These are phyloP conservation scores for Laspeyria flexula DNA, from an alignment of 2,888 invertebrate genomes.

Conservation along the genomic window DNA sequence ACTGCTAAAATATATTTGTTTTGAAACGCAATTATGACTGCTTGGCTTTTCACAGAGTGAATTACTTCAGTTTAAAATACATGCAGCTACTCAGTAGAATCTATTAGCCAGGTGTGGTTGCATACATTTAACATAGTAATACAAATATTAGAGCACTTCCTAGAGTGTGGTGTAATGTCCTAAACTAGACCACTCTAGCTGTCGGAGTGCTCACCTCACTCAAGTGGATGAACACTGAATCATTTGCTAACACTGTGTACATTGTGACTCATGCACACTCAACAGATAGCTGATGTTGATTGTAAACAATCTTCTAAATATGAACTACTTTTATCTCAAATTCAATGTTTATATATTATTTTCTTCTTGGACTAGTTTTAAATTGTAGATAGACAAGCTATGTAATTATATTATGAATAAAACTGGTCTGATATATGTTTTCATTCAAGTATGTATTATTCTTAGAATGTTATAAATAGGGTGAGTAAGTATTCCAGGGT, in stretches of 20 bases:
- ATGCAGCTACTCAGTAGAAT: constrained; percentile 13
- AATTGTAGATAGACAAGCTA: neutral
- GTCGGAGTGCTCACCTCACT: neutral
- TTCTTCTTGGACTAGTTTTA: neutral
- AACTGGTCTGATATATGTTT: no score
- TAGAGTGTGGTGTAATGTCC: constrained; percentile 13
- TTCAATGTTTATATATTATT: neutral
- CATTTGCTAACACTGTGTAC: constrained; percentile 11
- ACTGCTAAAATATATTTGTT: no score
- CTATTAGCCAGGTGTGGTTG: constrained; percentile 9
- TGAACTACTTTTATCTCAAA: constrained; percentile 15
- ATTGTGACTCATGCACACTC: constrained; percentile 22
- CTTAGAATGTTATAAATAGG: no score
- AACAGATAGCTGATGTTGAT: constrained; percentile 25
- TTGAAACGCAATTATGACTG: no score
- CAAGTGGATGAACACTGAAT: constrained; percentile 16
- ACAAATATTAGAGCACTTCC: constrained; percentile 26
- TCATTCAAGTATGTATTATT: no score
- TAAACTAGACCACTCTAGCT: neutral
- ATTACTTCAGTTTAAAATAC: constrained; percentile 11
- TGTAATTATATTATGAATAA: neutral
- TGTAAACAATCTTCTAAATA: constrained; percentile 24
- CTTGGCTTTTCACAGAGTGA: no score
- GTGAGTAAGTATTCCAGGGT: constrained; percentile 3
- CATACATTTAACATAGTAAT: constrained; percentile 30